Evolutionary conservation across 2,888 invertebrate genomes (phyloP), one percentile per base, ranked within the genome.

Genomic region (Tryphoninae sp.): DNA sequence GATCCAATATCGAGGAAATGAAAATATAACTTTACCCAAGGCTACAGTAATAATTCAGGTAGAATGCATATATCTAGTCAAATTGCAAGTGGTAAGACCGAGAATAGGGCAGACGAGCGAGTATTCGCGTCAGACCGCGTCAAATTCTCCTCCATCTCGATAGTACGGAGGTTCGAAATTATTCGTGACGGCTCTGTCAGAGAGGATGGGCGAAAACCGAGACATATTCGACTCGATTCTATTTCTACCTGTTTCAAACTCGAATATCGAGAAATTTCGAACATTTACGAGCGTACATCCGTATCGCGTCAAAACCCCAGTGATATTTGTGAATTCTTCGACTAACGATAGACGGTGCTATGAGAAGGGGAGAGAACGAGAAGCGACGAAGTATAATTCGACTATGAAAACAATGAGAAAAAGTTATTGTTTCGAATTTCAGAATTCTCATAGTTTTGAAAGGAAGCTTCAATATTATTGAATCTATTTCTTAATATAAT

Each of bases 181-280:
- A 64, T 77, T 33, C 55, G 19, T 42, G 68, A 71, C 69, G 13
- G 11, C 26, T 71, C 53, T 42, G 49, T 2, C 13, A 49, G 19
- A 13, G 49, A 6, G n/a, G 55, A 8, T n/a, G 51, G 55, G n/a
- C 23, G 22, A 6, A 51, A 40, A 51, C 4, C 23, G 13, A 23
- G 26, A 23, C 23, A 9, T 33, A 19, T 19, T 7, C 23, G 7
- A 23, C 13, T 1, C 49, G 22, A 13, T 49, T 58, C 58, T 58
- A n/a, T 23, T 11, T 58, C 58, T 58, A n/a, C 22, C 11, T 23
- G 16, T 22, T 26, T 22, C 45, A n/a, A 23, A n/a, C 23, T n/a
- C 23, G 11, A 6, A 33, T 33, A 33, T 33, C 33, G 33, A 33
- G 33, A 33, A 33, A 33, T 26, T 45, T 49, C 26, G 49, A 49